Evolutionary conservation across 2,797 vertebrate genomes (phyloP).

Genomic region (Pagetopsis macropterus): DNA sequence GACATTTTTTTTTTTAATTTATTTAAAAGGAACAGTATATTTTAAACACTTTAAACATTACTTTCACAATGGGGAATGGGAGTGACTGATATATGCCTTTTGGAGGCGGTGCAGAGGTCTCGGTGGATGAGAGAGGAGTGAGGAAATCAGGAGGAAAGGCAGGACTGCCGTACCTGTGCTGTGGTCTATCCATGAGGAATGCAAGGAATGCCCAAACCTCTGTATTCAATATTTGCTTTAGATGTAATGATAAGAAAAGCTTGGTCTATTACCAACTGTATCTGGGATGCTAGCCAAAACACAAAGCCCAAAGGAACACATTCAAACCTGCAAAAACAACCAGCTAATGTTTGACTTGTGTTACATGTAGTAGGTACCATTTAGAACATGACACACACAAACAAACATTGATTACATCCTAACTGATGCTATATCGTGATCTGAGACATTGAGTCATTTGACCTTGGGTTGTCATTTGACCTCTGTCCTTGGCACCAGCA

Average conservation of each 20-base stretch:
- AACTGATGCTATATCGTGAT: constrained; percentile 14
- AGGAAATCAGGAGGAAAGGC: constrained; percentile 26
- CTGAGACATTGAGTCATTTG: constrained; percentile 28
- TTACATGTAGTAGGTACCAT: background rate
- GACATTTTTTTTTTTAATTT: background rate
- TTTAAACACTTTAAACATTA: background rate
- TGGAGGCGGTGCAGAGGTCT: background rate
- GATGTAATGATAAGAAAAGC: constrained; percentile 63
- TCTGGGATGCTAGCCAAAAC: constrained; percentile 7
- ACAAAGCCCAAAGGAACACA: constrained; percentile 9
- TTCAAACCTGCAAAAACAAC: constrained; percentile 12
- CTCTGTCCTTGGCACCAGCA: constrained; percentile 46
- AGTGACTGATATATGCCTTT: background rate
- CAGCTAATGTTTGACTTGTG: background rate
- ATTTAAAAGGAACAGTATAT: background rate
- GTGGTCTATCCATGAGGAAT: constrained; percentile 53
- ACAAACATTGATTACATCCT: constrained; percentile 19
- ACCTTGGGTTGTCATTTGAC: constrained; percentile 51
- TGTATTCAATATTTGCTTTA: constrained; percentile 59
- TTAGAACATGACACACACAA: constrained; percentile 7
- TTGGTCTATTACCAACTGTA: constrained; percentile 31
- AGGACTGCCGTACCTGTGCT: constrained; percentile 42
- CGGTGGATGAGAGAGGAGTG: constrained; percentile 18
- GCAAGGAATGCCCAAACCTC: constrained; percentile 57
- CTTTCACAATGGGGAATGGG: background rate